Evolutionary conservation across 2,113 vertebrate species (phyloP).

Genomic region (Hemiscyllium ocellatum): DNA sequence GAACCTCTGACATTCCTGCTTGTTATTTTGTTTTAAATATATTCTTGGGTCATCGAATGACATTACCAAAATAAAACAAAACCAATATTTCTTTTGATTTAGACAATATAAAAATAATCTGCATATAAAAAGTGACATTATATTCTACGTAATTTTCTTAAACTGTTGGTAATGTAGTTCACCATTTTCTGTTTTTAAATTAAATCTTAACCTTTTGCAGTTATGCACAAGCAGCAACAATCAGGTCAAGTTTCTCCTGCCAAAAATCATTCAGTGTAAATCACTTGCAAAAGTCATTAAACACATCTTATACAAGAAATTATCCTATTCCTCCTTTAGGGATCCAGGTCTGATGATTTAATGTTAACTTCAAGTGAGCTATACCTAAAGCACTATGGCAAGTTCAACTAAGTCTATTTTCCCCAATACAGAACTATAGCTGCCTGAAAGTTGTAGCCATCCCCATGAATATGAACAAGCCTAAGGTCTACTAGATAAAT

Average conservation of each 20-base stretch:
- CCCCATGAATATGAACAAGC: conserved; percentile 41
- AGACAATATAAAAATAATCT: conserved; percentile 38
- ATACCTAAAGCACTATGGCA: conserved; percentile 77
- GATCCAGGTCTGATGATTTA: conserved; percentile 40
- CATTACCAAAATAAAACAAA: conserved; percentile 38
- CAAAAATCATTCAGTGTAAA: conserved; percentile 80
- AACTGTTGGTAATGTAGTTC: conserved; percentile 48
- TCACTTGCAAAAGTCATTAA: conserved; percentile 68
- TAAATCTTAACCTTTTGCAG: conserved; percentile 63
- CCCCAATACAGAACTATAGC: conserved; percentile 73
- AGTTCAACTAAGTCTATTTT: conserved; percentile 58
- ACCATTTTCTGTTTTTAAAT: conserved; percentile 53
- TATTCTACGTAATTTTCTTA: conserved; percentile 47
- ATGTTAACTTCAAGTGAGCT: conserved; percentile 87
- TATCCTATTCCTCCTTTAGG: not conserved
- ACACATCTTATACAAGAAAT: conserved; percentile 24
- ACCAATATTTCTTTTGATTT: conserved; percentile 37
- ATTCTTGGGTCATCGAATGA: conserved; percentile 38
- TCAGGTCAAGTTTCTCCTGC: conserved; percentile 75
- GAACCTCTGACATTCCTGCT: no score
- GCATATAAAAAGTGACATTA: conserved; percentile 39
- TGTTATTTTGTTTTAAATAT: conserved; percentile 39
- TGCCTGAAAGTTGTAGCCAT: conserved; percentile 85
- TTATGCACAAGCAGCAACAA: conserved; percentile 78
- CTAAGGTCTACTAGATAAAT: conserved; percentile 34